phyloP scores from a whole-genome alignment of 37 sponge, comb jelly and placozoan species.

The Ianthella basta region DNA sequence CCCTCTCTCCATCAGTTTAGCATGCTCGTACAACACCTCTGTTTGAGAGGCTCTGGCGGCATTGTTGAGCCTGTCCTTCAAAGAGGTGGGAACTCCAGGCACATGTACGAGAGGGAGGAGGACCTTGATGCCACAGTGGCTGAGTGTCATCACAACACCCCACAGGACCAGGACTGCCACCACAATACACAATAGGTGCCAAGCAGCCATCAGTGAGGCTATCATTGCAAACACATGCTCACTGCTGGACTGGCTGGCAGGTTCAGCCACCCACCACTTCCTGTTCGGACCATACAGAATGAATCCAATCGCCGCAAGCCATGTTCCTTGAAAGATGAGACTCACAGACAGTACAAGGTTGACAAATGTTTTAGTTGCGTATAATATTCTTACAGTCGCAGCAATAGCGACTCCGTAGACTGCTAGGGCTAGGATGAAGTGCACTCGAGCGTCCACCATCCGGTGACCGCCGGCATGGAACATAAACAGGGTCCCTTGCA shows the following conservation, averaged over 20 bases:
- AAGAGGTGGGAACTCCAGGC: no score
- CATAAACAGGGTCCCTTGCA: slow-evolving; percentile 19
- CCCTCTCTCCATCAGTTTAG: background rate
- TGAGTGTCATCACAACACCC: background rate
- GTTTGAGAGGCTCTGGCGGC: slow-evolving; percentile 9
- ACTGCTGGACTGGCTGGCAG: no score
- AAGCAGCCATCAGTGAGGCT: background rate
- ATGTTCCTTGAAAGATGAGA: slow-evolving; percentile 4
- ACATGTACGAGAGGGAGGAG: no score
- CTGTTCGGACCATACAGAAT: background rate
- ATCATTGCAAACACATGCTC: background rate
- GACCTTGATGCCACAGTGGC: background rate
- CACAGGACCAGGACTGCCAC: background rate
- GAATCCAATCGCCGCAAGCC: background rate
- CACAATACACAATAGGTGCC: slow-evolving; percentile 3
- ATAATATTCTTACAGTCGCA: background rate
- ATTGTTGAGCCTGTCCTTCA: no score
- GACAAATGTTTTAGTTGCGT: background rate
- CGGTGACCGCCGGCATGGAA: slow-evolving; percentile 3
- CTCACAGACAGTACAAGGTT: background rate
- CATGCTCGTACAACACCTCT: slow-evolving; percentile 5
- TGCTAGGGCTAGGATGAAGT: background rate
- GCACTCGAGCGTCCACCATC: background rate
- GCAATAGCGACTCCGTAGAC: background rate
- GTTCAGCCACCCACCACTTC: background rate